Conservation (phyloP, 1,140 invertebrate genomes). For the Psix sp. region DNA sequence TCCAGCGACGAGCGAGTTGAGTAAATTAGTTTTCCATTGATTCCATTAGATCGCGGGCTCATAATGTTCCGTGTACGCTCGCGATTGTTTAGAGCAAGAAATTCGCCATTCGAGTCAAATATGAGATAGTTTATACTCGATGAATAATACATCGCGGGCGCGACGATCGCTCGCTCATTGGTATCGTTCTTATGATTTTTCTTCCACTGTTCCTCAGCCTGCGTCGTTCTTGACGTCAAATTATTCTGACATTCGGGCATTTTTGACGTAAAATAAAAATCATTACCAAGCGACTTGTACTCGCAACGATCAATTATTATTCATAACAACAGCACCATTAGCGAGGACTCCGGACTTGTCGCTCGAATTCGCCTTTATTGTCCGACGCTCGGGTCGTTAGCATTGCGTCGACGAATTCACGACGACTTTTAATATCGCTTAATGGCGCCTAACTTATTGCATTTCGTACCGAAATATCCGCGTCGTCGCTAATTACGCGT, state of each 20-base stretch:
- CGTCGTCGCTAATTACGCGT: slow-evolving; percentile 43
- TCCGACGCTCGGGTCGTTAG: slow-evolving; percentile 30
- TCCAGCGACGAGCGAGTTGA: background rate
- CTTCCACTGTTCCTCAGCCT: too few relatives aligned
- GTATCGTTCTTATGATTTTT: too few relatives aligned
- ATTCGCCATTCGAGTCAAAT: slow-evolving; percentile 1
- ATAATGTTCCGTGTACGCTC: slow-evolving; percentile 2
- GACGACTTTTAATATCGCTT: slow-evolving; percentile 51
- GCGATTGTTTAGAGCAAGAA: slow-evolving; percentile 6
- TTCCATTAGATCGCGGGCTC: background rate
- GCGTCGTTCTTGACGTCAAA: too few relatives aligned
- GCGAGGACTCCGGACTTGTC: slow-evolving; percentile 19
- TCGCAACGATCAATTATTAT: too few relatives aligned
- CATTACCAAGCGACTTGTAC: too few relatives aligned
- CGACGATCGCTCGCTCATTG: too few relatives aligned
- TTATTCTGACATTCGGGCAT: too few relatives aligned
- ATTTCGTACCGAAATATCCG: slow-evolving; percentile 37
- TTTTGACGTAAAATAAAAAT: too few relatives aligned
- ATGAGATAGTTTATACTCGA: background rate
- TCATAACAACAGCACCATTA: background rate
- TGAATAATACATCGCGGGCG: slow-evolving; percentile 13
- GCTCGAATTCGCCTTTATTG: slow-evolving; percentile 28
- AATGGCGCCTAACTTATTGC: slow-evolving; percentile 38
- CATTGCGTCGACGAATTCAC: slow-evolving; percentile 29
- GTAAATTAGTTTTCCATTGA: slow-evolving; percentile 7